Conservation (phyloP, 2,888 invertebrate species). For the Sacculina carcini region DNA sequence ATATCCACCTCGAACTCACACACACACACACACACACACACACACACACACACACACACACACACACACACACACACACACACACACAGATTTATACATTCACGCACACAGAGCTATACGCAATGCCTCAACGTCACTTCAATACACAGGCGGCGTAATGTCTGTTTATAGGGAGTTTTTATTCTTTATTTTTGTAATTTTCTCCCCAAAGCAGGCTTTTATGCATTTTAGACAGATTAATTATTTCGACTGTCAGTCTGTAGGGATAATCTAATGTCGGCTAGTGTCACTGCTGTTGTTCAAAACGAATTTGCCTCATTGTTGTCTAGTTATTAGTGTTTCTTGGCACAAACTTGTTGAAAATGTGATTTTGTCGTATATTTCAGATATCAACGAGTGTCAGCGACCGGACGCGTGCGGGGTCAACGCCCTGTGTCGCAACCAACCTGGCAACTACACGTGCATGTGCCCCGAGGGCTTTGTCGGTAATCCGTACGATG, state of each 20-base stretch:
- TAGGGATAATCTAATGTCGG: too few species aligned
- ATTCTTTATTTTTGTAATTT: background rate
- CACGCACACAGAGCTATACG: background rate
- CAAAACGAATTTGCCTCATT: too few species aligned
- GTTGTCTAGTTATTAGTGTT: too few species aligned
- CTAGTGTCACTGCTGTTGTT: too few species aligned
- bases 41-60: background rate
- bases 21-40: background rate
- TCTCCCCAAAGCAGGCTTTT: too few species aligned
- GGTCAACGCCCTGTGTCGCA: slow-evolving; percentile 48
- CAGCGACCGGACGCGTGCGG: slow-evolving; percentile 52
- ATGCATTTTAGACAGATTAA: too few species aligned
- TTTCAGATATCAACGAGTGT: slow-evolving; percentile 72
- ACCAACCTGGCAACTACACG: slow-evolving; percentile 61
- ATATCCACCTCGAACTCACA: too few species aligned
- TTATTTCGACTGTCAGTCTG: too few species aligned
- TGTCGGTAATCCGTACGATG: slow-evolving; percentile 51
- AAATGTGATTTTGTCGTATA: too few species aligned
- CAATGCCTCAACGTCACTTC: background rate
- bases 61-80: background rate
- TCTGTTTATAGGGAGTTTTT: background rate
- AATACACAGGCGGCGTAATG: background rate
- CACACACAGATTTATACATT: background rate
- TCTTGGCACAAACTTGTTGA: too few species aligned
- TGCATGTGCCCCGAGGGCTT: slow-evolving; percentile 59